Conservation (phyloP, 2,888 invertebrate genomes). For the Lasiommata megera region DNA sequence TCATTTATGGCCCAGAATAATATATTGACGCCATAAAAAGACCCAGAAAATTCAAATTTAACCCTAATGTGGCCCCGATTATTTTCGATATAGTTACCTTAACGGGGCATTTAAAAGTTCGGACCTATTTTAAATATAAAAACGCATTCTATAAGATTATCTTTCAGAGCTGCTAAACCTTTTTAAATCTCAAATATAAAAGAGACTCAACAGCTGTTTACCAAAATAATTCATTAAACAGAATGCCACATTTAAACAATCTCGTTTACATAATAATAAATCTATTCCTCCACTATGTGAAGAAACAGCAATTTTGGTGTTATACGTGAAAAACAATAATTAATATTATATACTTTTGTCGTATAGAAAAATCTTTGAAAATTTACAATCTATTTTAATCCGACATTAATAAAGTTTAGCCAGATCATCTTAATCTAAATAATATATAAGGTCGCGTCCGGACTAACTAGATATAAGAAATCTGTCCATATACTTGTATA, state of each 20-base stretch:
- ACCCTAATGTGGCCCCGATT: not conserved
- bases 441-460: slow-evolving; percentile 13
- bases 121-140: not conserved
- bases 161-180: not conserved
- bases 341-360: slow-evolving; percentile 14
- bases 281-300: slow-evolving; percentile 24
- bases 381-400: slow-evolving; percentile 11
- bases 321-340: slow-evolving; percentile 7
- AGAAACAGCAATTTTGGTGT: slow-evolving; percentile 21
- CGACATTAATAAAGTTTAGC: slow-evolving; percentile 22
- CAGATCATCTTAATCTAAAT: slow-evolving; percentile 23
- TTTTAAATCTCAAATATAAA: not conserved
- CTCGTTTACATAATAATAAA: slow-evolving; percentile 5
- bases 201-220: not conserved
- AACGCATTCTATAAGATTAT: not conserved
- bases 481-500: not conserved
- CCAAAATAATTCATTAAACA: slow-evolving; percentile 2
- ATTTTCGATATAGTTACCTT: not conserved
- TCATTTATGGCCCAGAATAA: not conserved
- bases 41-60: not conserved
- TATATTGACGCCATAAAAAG: not conserved
- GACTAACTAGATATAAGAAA: not conserved
- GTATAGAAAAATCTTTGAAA: slow-evolving; percentile 27
- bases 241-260: slow-evolving; percentile 1
- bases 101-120: not conserved